phyloP scores from a whole-genome alignment of 2,113 vertebrate species.

The Lathamus discolor region DNA sequence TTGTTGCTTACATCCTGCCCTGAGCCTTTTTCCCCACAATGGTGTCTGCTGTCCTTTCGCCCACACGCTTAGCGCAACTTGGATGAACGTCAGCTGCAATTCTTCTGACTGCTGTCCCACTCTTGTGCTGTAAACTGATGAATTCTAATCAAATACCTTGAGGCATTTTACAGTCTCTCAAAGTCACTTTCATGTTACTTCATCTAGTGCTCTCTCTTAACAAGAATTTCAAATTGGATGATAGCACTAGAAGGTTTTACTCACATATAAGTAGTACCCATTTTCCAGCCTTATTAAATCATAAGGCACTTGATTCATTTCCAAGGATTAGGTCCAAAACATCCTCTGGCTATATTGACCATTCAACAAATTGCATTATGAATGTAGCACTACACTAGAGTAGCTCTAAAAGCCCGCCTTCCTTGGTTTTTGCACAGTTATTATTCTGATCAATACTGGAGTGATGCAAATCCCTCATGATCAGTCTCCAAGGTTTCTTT shows the following conservation, averaged over 20 bases:
- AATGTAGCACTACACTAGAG: background rate
- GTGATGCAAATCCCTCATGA: conserved; percentile 30
- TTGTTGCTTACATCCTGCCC: background rate
- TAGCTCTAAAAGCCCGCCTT: conserved; percentile 19
- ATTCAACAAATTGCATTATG: conserved; percentile 58
- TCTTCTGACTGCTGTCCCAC: background rate
- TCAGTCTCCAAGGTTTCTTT: conserved; percentile 1
- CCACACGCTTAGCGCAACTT: background rate
- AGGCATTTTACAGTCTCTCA: conserved; percentile 23
- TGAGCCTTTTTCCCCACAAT: background rate
- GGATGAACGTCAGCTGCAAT: background rate
- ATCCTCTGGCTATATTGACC: conserved; percentile 54
- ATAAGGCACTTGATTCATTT: conserved; percentile 54
- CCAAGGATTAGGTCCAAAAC: conserved; percentile 45
- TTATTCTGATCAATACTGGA: conserved; percentile 24
- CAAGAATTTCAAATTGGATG: conserved; percentile 57
- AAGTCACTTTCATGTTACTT: conserved; percentile 36
- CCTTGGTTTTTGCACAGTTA: conserved; percentile 16
- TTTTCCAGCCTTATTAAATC: conserved; percentile 61
- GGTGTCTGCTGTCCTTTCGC: background rate
- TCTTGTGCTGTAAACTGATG: background rate
- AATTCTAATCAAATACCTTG: conserved; percentile 42
- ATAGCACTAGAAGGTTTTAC: conserved; percentile 31
- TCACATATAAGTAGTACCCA: background rate
- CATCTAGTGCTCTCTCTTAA: conserved; percentile 44